A percentile compares a stretch with the other conserved stretches of the same genome.
phyloP scores from a whole-genome alignment of 1,140 invertebrate genomes.

The Drepana arcuata region DNA sequence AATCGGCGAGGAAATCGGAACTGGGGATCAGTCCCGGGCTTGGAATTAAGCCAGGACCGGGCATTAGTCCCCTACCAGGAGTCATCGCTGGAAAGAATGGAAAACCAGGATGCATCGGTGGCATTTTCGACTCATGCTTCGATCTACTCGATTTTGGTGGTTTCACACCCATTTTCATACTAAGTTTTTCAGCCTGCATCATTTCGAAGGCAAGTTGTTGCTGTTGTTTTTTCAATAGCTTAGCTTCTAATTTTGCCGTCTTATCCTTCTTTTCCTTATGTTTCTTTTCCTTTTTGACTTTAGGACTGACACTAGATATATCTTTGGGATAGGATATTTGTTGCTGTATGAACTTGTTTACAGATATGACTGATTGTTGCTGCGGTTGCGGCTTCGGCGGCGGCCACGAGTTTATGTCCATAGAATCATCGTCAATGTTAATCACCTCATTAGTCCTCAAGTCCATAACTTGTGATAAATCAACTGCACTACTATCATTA shows the following conservation, averaged over 20 bases:
- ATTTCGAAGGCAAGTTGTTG: slow-evolving; percentile 54
- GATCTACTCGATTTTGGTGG: slow-evolving; percentile 67
- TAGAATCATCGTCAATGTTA: slow-evolving; percentile 61
- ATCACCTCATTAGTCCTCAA: slow-evolving; percentile 63
- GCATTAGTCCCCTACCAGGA: slow-evolving; percentile 63
- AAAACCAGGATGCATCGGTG: slow-evolving; percentile 66
- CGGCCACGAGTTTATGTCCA: slow-evolving; percentile 39
- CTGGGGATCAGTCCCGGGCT: slow-evolving; percentile 69
- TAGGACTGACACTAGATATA: slow-evolving; percentile 56
- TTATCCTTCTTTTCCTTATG: slow-evolving; percentile 78
- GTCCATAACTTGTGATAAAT: slow-evolving; percentile 63
- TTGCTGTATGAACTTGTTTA: slow-evolving; percentile 57
- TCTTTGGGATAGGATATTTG: slow-evolving; percentile 55
- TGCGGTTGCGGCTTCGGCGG: slow-evolving; percentile 18
- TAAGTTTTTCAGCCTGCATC: slow-evolving; percentile 49
- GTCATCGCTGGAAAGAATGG: slow-evolving; percentile 69
- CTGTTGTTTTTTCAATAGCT: slow-evolving; percentile 63
- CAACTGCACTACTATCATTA: slow-evolving; percentile 63
- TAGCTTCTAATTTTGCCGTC: slow-evolving; percentile 57
- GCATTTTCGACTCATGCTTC: slow-evolving; percentile 77
- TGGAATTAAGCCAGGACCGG: slow-evolving; percentile 80
- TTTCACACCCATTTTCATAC: slow-evolving; percentile 51
- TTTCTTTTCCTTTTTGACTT: slow-evolving; percentile 76
- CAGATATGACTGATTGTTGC: slow-evolving; percentile 40
- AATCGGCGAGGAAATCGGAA: slow-evolving; percentile 46